Conservation (phyloP, 2,113 vertebrate species). For the Seriola rivoliana region DNA sequence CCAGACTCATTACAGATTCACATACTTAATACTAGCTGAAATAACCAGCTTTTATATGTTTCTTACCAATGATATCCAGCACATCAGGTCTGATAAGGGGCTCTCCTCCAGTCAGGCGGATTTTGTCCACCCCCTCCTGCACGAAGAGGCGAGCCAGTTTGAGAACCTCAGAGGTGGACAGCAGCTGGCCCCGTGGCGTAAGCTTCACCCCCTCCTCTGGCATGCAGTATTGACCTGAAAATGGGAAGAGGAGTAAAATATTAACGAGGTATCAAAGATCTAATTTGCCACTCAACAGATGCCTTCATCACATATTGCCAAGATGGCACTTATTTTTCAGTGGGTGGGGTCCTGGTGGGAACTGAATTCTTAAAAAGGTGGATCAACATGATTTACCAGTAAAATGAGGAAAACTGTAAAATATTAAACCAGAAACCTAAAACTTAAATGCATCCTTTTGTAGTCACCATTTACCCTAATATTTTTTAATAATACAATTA, state of each 20-base stretch:
- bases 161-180: constrained; percentile 91
- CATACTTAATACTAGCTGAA: too few relatives aligned
- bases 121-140: constrained; percentile 94
- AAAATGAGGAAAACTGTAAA: too few relatives aligned
- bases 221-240: constrained; percentile 97
- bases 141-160: constrained; percentile 92
- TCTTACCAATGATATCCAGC: constrained; percentile 92
- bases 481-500: too few relatives aligned
- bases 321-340: too few relatives aligned
- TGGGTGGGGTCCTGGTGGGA: too few relatives aligned
- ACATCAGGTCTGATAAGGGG: constrained; percentile 95
- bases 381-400: too few relatives aligned
- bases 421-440: too few relatives aligned
- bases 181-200: constrained; percentile 90
- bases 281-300: neutral
- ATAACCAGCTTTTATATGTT: neutral
- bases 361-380: too few relatives aligned
- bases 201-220: constrained; percentile 95
- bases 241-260: neutral
- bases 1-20: too few relatives aligned
- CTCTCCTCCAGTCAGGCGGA: constrained; percentile 96
- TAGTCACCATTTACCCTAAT: too few relatives aligned
- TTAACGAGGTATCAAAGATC: neutral
- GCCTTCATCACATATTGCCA: too few relatives aligned
- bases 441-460: too few relatives aligned